phyloP scores from a whole-genome alignment of 1,140 invertebrate species.

The Alviniconcha marisindica region DNA sequence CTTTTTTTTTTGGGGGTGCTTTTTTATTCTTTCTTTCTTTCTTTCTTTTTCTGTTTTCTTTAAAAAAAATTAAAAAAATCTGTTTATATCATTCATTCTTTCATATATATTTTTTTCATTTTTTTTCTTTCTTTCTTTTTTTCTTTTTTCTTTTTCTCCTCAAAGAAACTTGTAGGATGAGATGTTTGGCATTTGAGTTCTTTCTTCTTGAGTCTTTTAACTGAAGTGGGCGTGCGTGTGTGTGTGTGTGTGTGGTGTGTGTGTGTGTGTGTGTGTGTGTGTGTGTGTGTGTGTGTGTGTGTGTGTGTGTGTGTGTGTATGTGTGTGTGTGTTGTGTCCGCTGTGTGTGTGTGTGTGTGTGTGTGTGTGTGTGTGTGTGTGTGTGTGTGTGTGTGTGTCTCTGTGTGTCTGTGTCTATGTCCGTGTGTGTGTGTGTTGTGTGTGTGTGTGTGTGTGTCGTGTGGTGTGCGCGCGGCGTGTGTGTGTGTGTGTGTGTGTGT shows the following conservation, averaged over 20 bases:
- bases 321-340: background rate
- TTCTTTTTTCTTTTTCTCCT: background rate
- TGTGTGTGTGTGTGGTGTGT: too few species aligned
- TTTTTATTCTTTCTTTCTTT: background rate
- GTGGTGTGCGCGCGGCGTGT: background rate
- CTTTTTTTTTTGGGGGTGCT: background rate
- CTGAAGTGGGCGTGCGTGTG: too few species aligned
- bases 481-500: too few species aligned
- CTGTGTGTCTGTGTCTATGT: too few species aligned
- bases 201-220: too few species aligned
- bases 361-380: background rate
- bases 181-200: too few species aligned
- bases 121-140: background rate
- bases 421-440: background rate
- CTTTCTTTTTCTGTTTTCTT: background rate
- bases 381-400: too few species aligned
- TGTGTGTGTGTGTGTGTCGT: background rate
- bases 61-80: too few species aligned
- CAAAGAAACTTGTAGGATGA: too few species aligned
- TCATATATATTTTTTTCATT: background rate
- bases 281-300: slow-evolving; percentile 9
- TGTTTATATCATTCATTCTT: too few species aligned
- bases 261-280: background rate
- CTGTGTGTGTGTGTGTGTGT: background rate
- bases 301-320: background rate